Evolutionary conservation across 2,797 vertebrate genomes (phyloP), one percentile per base, ranked within the genome.

Genomic region (Characodon lateralis): DNA sequence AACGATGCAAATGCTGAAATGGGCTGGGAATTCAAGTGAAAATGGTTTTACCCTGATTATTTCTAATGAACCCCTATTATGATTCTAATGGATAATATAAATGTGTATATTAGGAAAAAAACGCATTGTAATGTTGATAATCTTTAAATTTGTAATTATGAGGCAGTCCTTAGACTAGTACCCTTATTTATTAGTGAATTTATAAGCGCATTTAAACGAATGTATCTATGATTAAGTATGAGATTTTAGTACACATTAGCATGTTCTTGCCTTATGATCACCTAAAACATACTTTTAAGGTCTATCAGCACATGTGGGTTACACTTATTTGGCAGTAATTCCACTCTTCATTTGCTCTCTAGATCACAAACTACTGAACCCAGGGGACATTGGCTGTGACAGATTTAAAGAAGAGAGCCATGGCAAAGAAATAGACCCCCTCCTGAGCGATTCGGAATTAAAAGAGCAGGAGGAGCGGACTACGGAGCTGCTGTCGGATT

Each of bases 401-500:
- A 93, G 95, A 87, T 96, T 96, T 90, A 95, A 95, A 91, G 96
- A 96, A 74, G 95, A 96, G 78, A 92, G 28, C 83, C 91, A 91
- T 51, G 91, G 89, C 79, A 96, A 96, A 94, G 95, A 96, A 87
- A 82, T 89, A 90, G 96, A 96, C 78, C 95, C 94, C 74, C 92
- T 95, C 83, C 95, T 97, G 85, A 97, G 96, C 94, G 97, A 98
- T 92, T 96, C 97, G 93, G 97, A 98, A 93, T 96, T 97, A 94
- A 98, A 97, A 92, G 97, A 97, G 71, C 89, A 92, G 12, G 97
- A 98, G 83, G 96, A 97, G 85, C 87, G 96, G 95, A 93, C 92
- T 91, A 91, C 91, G 89, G 93, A 96, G 71, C 85, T 95, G 86
- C 92, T 95, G 82, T 89, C 94, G 61, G 95, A 92, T 39, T 91